Evolutionary conservation across 2,797 vertebrate genomes (phyloP).

Genomic region (Pseudocheirus occidentalis): DNA sequence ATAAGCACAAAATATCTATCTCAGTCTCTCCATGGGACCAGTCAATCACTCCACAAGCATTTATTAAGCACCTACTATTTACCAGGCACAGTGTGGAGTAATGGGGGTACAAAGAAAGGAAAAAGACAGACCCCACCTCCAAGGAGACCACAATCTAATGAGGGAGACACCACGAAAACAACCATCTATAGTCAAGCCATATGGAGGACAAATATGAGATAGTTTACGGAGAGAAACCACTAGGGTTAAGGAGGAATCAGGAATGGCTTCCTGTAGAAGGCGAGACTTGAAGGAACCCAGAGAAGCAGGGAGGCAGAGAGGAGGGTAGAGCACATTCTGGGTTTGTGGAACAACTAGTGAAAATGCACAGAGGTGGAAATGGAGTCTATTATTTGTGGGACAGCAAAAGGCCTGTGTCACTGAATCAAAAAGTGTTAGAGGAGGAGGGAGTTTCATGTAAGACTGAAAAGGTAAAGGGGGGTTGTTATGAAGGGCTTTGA

Average conservation of each 20-base stretch:
- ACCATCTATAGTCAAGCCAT: neutral
- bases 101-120: neutral
- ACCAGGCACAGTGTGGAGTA: neutral
- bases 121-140: neutral
- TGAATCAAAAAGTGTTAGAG: neutral
- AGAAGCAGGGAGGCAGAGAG: neutral
- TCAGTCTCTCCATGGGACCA: neutral
- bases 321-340: neutral
- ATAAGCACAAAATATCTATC: neutral
- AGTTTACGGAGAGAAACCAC: neutral
- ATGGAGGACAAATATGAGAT: neutral
- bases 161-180: neutral
- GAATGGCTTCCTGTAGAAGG: neutral
- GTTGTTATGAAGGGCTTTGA: neutral
- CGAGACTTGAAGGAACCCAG: neutral
- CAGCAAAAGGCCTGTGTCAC: neutral
- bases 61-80: neutral
- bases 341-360: neutral
- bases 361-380: neutral
- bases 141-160: neutral
- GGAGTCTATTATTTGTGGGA: neutral
- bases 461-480: neutral
- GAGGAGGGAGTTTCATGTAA: fast-evolving
- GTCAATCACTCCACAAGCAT: neutral
- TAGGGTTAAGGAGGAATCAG: neutral